These are phyloP conservation scores for Bombus waltoni DNA, from an alignment of 1,140 invertebrate genomes.

Conservation along the genomic window DNA sequence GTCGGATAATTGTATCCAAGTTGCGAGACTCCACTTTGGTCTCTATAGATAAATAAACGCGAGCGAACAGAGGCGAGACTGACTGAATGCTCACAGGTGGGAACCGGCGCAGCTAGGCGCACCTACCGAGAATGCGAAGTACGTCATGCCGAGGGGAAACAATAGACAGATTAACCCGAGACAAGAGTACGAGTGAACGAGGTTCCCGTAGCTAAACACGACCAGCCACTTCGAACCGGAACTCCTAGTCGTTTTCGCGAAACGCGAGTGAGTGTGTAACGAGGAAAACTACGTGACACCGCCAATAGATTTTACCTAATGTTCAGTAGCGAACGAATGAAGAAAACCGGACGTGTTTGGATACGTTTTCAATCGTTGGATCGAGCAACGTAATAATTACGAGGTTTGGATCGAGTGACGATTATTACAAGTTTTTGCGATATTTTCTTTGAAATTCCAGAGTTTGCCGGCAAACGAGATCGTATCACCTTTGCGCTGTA, in stretches of 20 bases:
- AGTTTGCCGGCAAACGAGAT: too few species aligned
- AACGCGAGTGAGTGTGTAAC: neutral
- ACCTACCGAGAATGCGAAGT: constrained; percentile 16
- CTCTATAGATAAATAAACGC: constrained; percentile 55
- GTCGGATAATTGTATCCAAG: constrained; percentile 57
- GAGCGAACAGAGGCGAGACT: neutral
- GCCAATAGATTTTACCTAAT: constrained; percentile 1
- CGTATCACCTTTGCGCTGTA: too few species aligned
- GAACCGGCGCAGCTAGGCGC: constrained; percentile 19
- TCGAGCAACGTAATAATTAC: too few species aligned
- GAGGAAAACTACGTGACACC: neutral
- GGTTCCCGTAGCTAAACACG: constrained; percentile 44
- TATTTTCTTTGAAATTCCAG: too few species aligned
- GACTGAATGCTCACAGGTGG: constrained; percentile 32
- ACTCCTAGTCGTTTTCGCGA: constrained; percentile 5
- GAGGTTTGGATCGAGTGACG: too few species aligned
- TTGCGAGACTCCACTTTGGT: constrained; percentile 41
- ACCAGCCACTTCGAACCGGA: constrained; percentile 9
- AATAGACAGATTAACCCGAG: constrained; percentile 54
- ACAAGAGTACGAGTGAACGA: constrained; percentile 37
- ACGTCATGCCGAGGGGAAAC: constrained; percentile 36
- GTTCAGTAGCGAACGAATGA: neutral
- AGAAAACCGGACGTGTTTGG: neutral
- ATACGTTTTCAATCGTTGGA: too few species aligned
- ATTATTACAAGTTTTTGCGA: too few species aligned